Percentiles rank a stretch among this genome's conserved stretches.
Evolutionary conservation across 2,113 vertebrate genomes (phyloP).

Genomic region (Felis chaus): DNA sequence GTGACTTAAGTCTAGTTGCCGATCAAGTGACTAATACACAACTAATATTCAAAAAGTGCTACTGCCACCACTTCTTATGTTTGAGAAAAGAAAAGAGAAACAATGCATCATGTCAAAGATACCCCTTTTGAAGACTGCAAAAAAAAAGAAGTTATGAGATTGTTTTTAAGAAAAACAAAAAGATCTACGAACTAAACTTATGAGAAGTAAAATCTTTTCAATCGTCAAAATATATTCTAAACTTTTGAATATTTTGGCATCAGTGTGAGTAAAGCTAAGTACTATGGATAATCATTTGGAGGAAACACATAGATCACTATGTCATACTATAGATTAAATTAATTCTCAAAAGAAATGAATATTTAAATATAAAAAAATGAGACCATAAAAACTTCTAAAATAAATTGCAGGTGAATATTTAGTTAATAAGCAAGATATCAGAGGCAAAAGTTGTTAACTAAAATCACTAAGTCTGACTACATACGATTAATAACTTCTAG

Average conservation of each 20-base stretch:
- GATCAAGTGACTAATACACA: background rate
- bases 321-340: background rate
- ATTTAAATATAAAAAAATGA: slow-evolving; percentile 18
- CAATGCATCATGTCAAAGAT: background rate
- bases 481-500: background rate
- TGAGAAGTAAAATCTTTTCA: background rate
- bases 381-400: background rate
- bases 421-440: background rate
- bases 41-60: background rate
- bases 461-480: slow-evolving; percentile 27
- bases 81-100: background rate
- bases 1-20: background rate
- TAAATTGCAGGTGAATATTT: slow-evolving; percentile 17
- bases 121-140: background rate
- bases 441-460: background rate
- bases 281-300: background rate
- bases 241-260: slow-evolving; percentile 30
- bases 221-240: background rate
- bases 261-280: background rate
- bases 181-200: background rate
- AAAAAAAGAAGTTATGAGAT: background rate
- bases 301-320: background rate
- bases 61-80: background rate
- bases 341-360: background rate
- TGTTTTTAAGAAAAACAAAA: background rate